Base-by-base conservation (phyloP, 2,888 invertebrate genomes). In the Hydraecia micacea region DNA sequence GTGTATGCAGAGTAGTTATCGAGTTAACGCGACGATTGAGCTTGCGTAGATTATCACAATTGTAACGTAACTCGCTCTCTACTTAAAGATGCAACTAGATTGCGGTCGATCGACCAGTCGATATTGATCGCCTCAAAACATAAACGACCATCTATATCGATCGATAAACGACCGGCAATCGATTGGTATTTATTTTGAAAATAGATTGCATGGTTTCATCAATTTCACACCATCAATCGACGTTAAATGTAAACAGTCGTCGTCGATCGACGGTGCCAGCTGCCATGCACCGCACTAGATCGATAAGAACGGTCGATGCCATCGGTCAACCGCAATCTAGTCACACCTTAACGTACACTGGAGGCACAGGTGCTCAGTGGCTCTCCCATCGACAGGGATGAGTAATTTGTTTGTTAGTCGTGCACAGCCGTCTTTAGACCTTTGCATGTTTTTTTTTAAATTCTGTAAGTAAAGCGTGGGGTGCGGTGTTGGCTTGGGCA, bases 401-500 rank as follows among this genome's bases (percentile, higher is more conserved):
- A 88, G 86, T 88, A 81, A 67, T 87, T 87, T 83, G 81, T 88
- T 82, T 82, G 81, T 83, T 83, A 81, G 77, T 89, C 93, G 95
- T 95, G 96, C 95, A 93, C 90, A 94, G 96, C 94, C 96, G 96
- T 95, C 94, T 89, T 90, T 88, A 94, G 96, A 96, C 96, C 93
- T 95, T 95, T 95, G 89, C 91, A 91, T 90, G 82, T 88, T 81
- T 81, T 71, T 81, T 80, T 73, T 86, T 63, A 72, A 72, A 79
- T 74, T 83, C 75, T 83, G 85, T 90, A 87, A 90, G 88, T 89
- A 88, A 90, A 91, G 91, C 91, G 86, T 88, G 86, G 82, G 91
- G 91, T 91, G 90, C 89, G 83, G 88, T 91, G 89, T 91, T 86
- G 87, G 91, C 87, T 86, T 80, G 52, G 84, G 72, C 88, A 86